Conservation (phyloP, 2,888 invertebrate species). For the Biston betularia region DNA sequence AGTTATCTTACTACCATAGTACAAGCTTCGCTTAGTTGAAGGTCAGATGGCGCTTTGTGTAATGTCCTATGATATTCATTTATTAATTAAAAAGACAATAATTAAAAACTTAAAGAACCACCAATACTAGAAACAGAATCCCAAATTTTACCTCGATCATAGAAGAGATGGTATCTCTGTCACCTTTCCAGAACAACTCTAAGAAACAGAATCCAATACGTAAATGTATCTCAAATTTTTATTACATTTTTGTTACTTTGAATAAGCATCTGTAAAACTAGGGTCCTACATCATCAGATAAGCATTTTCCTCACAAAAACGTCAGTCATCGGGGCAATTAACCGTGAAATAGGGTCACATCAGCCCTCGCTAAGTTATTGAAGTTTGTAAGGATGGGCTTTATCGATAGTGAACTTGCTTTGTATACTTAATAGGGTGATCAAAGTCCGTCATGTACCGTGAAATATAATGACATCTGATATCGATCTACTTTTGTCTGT, state of each 20-base stretch:
- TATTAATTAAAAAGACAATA: no score
- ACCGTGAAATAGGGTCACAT: slow-evolving; percentile 55
- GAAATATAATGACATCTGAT: not conserved
- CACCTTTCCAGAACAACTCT: no score
- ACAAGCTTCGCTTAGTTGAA: no score
- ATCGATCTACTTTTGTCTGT: not conserved
- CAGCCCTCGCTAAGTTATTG: slow-evolving; percentile 46
- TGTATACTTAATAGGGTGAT: slow-evolving; percentile 28
- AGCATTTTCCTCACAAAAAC: slow-evolving; percentile 26
- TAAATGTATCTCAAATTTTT: not conserved
- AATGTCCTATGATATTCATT: no score
- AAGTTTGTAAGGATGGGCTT: slow-evolving; percentile 33
- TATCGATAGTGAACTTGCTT: slow-evolving; percentile 33
- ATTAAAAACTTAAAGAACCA: no score
- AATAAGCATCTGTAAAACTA: slow-evolving; percentile 5
- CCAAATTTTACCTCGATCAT: no score
- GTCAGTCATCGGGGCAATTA: slow-evolving; percentile 48
- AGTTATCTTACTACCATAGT: no score
- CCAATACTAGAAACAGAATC: no score
- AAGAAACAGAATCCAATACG: no score
- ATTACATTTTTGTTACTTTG: slow-evolving; percentile 2
- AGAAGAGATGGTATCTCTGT: no score
- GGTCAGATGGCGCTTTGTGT: no score
- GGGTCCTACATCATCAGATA: slow-evolving; percentile 18
- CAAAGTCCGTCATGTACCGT: slow-evolving; percentile 7